These are phyloP conservation scores for Rhinolophus sinicus DNA, from an alignment of 2,113 vertebrate genomes.

Conservation along the genomic window DNA sequence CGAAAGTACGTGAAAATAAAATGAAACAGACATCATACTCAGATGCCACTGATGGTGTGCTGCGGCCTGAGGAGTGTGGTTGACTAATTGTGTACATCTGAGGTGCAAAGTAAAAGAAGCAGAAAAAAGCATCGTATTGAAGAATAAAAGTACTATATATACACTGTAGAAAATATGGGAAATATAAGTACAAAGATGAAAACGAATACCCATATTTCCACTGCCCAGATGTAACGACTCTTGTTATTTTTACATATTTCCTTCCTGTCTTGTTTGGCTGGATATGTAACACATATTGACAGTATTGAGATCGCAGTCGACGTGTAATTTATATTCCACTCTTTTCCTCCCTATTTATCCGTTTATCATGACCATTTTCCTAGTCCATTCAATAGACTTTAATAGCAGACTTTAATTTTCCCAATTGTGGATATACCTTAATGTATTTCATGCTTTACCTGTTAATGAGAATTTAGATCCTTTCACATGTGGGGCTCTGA, in stretches of 20 bases:
- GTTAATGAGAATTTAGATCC: neutral
- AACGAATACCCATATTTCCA: neutral
- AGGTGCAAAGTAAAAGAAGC: neutral
- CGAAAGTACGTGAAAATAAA: constrained; percentile 44
- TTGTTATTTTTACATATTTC: neutral
- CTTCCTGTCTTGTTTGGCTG: neutral
- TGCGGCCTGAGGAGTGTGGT: neutral
- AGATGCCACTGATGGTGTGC: rapidly evolving
- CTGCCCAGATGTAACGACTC: neutral
- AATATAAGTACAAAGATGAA: neutral
- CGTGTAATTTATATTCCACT: neutral
- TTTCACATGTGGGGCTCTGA: neutral
- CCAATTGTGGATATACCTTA: neutral
- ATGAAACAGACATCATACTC: neutral
- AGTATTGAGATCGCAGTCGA: neutral
- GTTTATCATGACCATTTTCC: neutral
- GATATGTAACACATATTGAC: neutral
- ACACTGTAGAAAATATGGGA: neutral
- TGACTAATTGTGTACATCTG: neutral
- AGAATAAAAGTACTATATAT: neutral
- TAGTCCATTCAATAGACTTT: neutral
- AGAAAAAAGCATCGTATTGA: neutral
- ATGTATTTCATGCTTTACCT: neutral
- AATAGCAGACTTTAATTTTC: constrained; percentile 32
- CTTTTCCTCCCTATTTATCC: neutral